Evolutionary conservation across 2,888 invertebrate genomes (phyloP).

Genomic region (Hirtodrosophila trivittata): DNA sequence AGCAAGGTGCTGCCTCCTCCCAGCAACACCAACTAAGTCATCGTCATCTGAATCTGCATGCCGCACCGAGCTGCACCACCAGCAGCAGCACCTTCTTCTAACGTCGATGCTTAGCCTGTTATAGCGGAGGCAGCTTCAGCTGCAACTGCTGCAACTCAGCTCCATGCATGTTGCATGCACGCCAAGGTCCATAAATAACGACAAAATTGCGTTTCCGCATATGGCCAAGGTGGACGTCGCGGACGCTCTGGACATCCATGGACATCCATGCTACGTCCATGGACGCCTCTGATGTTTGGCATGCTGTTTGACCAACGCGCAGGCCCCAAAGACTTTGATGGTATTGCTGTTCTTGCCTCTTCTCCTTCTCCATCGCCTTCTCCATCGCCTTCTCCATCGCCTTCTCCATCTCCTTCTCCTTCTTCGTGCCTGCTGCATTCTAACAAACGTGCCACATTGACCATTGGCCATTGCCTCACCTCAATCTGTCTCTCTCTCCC

Average conservation of each 20-base stretch:
- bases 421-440: conserved; percentile 42
- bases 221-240: conserved; percentile 50
- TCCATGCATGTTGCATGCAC: conserved; percentile 73
- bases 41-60: conserved; percentile 66
- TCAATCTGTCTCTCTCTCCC: conserved; percentile 16
- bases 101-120: conserved; percentile 69
- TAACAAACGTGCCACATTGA: conserved; percentile 63
- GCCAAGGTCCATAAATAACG: conserved; percentile 82
- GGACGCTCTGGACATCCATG: conserved; percentile 15
- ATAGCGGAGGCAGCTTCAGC: conserved; percentile 59
- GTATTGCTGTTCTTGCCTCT: conserved; percentile 38
- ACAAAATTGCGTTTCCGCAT: conserved; percentile 83
- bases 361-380: neutral
- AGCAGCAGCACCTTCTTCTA: conserved; percentile 29
- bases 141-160: conserved; percentile 36
- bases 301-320: conserved; percentile 64
- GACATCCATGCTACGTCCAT: conserved; percentile 1
- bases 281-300: conserved; percentile 59
- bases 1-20: conserved; percentile 68
- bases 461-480: conserved; percentile 34
- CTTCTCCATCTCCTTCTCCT: conserved; percentile 5
- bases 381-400: neutral
- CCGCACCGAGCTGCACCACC: conserved; percentile 27
- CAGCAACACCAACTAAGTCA: conserved; percentile 70
- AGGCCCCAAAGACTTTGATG: conserved; percentile 38